phyloP scores from a whole-genome alignment of 2,888 invertebrate genomes.

The Platypus cylindrus region DNA sequence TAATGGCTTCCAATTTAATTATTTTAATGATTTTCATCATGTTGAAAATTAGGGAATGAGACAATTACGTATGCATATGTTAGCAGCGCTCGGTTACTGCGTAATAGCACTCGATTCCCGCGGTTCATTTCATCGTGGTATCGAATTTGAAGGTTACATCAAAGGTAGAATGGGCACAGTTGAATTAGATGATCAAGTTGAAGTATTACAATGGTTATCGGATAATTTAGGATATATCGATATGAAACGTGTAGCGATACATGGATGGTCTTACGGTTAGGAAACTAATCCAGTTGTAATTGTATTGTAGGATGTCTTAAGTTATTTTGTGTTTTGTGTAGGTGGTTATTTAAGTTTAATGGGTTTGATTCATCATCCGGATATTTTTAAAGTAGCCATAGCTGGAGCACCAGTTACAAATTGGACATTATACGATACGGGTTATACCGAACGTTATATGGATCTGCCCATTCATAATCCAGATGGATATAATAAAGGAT shows the following conservation, averaged over 20 bases:
- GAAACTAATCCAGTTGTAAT: background rate
- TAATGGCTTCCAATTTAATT: too few relatives aligned
- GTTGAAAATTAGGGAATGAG: conserved; percentile 90
- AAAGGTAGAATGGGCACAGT: conserved; percentile 85
- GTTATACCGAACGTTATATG: conserved; percentile 98
- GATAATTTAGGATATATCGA: conserved; percentile 82
- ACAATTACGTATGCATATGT: conserved; percentile 85
- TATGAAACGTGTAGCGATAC: conserved; percentile 82
- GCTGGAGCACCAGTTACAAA: conserved; percentile 97
- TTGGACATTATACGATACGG: conserved; percentile 96
- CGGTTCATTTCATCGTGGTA: conserved; percentile 87
- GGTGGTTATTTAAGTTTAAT: conserved; percentile 91
- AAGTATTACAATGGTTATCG: conserved; percentile 78
- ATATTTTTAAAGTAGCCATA: conserved; percentile 88
- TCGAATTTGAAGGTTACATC: conserved; percentile 84
- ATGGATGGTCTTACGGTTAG: conserved; percentile 96
- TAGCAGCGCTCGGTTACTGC: conserved; percentile 91
- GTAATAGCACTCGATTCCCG: conserved; percentile 92
- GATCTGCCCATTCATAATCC: conserved; percentile 65
- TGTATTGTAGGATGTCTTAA: background rate
- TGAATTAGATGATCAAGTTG: conserved; percentile 85
- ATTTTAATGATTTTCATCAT: too few relatives aligned
- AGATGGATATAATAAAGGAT: conserved; percentile 70
- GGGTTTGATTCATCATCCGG: conserved; percentile 84
- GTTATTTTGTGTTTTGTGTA: conserved; percentile 22